Evolutionary conservation across 2,113 vertebrate species (phyloP), one percentile per base, ranked within the genome.

Genomic region (Empidonax alnorum): DNA sequence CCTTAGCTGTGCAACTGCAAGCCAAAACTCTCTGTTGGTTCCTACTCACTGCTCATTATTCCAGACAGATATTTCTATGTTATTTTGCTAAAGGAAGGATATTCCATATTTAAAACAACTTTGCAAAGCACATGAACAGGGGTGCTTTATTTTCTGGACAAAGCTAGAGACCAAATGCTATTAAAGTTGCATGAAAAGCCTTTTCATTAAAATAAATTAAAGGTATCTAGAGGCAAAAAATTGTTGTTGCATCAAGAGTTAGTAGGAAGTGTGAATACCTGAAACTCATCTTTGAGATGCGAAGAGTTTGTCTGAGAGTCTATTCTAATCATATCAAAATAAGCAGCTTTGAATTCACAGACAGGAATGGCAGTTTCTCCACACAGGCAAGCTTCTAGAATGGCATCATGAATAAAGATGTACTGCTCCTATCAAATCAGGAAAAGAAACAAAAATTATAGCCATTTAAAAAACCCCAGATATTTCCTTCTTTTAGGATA

Each of bases 301-400:
- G 99, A 99, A 35, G 99, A 99, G 97, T 99, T 99, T 94, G 99
- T 99, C 98, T 99, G 99, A 52, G 99, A 99, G 97, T 99, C 99
- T 98, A 99, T 99, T 98, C 99, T 98, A 97, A 99, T 99, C 98
- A 99, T 99, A 97, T 99, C 99, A 93, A 99, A 99, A 98, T 99
- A 99, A 50, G 99, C 99, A 75, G 99, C 99, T 98, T 99, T 99
- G 97, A 99, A 99, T 98, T 99, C 99, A 6, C 99, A 99, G 77
- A 99, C 99, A 28, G 99, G 99, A 90, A 99, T 99, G 88, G 99
- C 99, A 62, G 99, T 99, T 97, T 99, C 99, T 93, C 99, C 99
- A 96, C 99, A 99, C 47, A 99, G 98, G 97, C 99, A 99, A 33
- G 99, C 99, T 98, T 99, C 99, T 90, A 99, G 98, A 93, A 99